Conservation (phyloP, 2,888 invertebrate species). For the Cryptocheilus praepositus region DNA sequence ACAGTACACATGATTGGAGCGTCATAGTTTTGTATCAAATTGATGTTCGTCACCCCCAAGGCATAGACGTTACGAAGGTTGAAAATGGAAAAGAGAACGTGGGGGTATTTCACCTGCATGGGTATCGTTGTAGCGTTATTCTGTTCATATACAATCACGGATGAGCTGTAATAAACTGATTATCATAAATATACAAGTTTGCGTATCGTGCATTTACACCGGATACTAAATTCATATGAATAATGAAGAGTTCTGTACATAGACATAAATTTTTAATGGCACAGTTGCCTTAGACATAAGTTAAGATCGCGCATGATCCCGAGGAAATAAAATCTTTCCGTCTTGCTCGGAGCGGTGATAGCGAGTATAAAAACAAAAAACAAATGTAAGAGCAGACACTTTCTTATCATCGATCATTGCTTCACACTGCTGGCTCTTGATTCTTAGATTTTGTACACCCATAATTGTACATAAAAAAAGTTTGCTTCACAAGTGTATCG, state of each 20-base stretch:
- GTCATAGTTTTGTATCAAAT: slow-evolving; percentile 60
- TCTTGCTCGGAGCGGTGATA: slow-evolving; percentile 54
- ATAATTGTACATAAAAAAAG: slow-evolving; percentile 55
- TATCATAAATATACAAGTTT: slow-evolving; percentile 58
- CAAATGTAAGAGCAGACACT: slow-evolving; percentile 43
- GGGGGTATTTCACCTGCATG: slow-evolving; percentile 48
- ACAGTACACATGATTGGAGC: slow-evolving; percentile 58
- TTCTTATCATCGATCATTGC: slow-evolving; percentile 51
- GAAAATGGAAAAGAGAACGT: no score
- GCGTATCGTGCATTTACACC: slow-evolving; percentile 61
- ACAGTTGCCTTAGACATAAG: slow-evolving; percentile 60
- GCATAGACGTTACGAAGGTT: slow-evolving; percentile 49
- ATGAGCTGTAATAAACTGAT: slow-evolving; percentile 70
- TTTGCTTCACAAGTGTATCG: slow-evolving; percentile 49
- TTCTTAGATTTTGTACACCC: slow-evolving; percentile 59
- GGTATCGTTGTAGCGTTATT: slow-evolving; percentile 63
- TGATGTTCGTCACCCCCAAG: slow-evolving; percentile 54
- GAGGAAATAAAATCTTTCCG: slow-evolving; percentile 56
- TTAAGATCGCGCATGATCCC: slow-evolving; percentile 51
- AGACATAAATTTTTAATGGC: slow-evolving; percentile 59
- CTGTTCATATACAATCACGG: slow-evolving; percentile 65
- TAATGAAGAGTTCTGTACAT: slow-evolving; percentile 59
- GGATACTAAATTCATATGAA: slow-evolving; percentile 62
- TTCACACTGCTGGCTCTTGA: slow-evolving; percentile 46
- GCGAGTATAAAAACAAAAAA: slow-evolving; percentile 22